These are phyloP conservation scores for Rachycentron canadum DNA, from an alignment of 2,797 vertebrate species.

Conservation along the genomic window DNA sequence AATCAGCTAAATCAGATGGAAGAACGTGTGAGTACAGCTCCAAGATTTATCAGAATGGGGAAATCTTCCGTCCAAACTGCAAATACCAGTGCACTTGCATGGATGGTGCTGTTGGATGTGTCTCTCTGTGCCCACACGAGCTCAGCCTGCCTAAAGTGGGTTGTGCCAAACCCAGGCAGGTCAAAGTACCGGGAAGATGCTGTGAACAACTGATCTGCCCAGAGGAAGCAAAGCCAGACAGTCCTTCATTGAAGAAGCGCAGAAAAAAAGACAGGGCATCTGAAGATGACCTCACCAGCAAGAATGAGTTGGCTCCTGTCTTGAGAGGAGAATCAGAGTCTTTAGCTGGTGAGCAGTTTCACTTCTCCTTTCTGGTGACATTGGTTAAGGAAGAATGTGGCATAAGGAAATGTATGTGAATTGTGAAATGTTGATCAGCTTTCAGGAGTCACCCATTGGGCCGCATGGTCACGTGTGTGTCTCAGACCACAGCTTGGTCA, in stretches of 20 bases:
- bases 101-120: slow-evolving; percentile 91
- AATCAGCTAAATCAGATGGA: slow-evolving; percentile 90
- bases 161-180: slow-evolving; percentile 86
- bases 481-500: slow-evolving; percentile 91
- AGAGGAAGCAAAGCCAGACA: slow-evolving; percentile 74
- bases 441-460: slow-evolving; percentile 81
- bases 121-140: slow-evolving; percentile 91
- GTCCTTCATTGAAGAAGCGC: slow-evolving; percentile 72
- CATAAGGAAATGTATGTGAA: neutral
- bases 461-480: slow-evolving; percentile 81
- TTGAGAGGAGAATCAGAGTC: slow-evolving; percentile 85
- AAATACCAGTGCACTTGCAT: slow-evolving; percentile 96
- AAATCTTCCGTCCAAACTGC: slow-evolving; percentile 93
- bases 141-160: slow-evolving; percentile 87
- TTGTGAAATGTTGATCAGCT: slow-evolving; percentile 66
- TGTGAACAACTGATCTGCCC: slow-evolving; percentile 90
- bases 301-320: slow-evolving; percentile 85
- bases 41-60: slow-evolving; percentile 94
- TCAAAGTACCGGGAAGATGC: slow-evolving; percentile 89
- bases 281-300: slow-evolving; percentile 84
- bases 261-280: slow-evolving; percentile 80
- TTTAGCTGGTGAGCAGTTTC: slow-evolving; percentile 85
- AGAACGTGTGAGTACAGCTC: slow-evolving; percentile 94
- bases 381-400: no score
- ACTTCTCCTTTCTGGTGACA: neutral